Base-by-base conservation (phyloP, 2,888 invertebrate species). In the Anthophora plumipes region DNA sequence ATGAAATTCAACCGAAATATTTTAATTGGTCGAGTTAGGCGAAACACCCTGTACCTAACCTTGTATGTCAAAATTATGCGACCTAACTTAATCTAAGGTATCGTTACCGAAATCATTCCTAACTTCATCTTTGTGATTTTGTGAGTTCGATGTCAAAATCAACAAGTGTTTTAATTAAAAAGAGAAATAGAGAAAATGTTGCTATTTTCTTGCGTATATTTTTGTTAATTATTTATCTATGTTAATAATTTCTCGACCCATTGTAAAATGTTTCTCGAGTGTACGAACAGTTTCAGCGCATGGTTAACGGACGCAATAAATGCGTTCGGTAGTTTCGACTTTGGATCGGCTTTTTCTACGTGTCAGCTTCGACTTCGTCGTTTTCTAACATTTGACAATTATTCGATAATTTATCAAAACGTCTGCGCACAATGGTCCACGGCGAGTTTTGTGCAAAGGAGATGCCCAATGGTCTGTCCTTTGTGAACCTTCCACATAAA, bases 321-420 rank as follows among this genome's bases (percentile, higher is more conserved):
- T 80, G 64, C 52, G 39, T 74, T 60, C 37, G 48, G 55, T 48
- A 54, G 71, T 74, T 64, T 14, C 54, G 50, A 52, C 63, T 73
- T 22, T 43, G 59, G 59, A n/a, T 50, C 52, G 55, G 59, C 48
- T 82, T 84, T 72, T 75, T 77, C 57, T 31, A 50, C 55, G 68
- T 54, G 82, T 80, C 70, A 67, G 77, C 63, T 31, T 73, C 64
- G 79, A 70, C 61, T 67, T 86, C 68, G 86, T 91, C 87, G 89
- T 90, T 90, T 90, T 90, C 89, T 91, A 90, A 88, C 90, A 90
- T 92, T 93, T 92, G 92, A 93, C 93, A 93, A 93, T 93, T 93
- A 93, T 93, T 93, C 93, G 92, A 92, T 93, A 93, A 93, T 93
- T 93, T 93, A 93, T 93, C 93, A 93, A 93, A 90, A 91, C 90